phyloP scores from a whole-genome alignment of 2,113 vertebrate species.

The Trichechus manatus region DNA sequence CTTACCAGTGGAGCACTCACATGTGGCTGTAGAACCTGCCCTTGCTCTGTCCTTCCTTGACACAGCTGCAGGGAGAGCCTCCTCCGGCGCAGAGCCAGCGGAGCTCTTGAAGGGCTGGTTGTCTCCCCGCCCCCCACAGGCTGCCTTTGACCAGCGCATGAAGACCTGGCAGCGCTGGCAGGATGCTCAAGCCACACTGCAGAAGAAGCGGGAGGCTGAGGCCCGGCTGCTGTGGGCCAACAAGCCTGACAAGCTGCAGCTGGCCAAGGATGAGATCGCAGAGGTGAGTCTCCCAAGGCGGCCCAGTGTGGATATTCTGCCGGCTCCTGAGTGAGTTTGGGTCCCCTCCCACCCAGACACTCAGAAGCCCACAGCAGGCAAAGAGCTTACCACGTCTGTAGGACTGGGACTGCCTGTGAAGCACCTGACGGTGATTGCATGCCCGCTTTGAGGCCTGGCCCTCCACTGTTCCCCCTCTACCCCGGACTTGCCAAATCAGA shows the following conservation, averaged over 20 bases:
- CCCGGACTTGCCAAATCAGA: neutral
- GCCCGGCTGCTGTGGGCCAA: slow-evolving; percentile 98
- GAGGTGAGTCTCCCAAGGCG: slow-evolving; percentile 89
- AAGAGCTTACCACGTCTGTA: neutral
- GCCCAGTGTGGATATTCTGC: neutral
- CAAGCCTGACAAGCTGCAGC: slow-evolving; percentile 98
- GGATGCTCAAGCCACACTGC: slow-evolving; percentile 94
- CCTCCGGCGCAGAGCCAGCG: neutral
- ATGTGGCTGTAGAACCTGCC: slow-evolving; percentile 38
- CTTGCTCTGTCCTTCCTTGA: neutral
- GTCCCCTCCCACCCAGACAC: neutral
- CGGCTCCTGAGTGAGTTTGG: neutral
- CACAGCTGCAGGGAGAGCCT: neutral
- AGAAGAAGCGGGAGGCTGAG: slow-evolving; percentile 97
- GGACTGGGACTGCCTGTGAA: neutral
- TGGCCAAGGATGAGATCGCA: slow-evolving; percentile 96
- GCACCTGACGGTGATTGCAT: neutral
- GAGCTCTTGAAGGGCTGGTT: slow-evolving; percentile 23
- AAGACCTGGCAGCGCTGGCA: slow-evolving; percentile 99
- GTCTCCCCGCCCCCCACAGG: slow-evolving; percentile 86
- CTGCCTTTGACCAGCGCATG: slow-evolving; percentile 97
- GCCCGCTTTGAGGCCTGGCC: neutral
- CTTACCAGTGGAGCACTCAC: slow-evolving; percentile 36
- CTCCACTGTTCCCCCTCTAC: neutral
- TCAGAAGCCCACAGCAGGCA: neutral